phyloP scores from a whole-genome alignment of 2,797 vertebrate genomes.

The Gambusia yucatana region DNA sequence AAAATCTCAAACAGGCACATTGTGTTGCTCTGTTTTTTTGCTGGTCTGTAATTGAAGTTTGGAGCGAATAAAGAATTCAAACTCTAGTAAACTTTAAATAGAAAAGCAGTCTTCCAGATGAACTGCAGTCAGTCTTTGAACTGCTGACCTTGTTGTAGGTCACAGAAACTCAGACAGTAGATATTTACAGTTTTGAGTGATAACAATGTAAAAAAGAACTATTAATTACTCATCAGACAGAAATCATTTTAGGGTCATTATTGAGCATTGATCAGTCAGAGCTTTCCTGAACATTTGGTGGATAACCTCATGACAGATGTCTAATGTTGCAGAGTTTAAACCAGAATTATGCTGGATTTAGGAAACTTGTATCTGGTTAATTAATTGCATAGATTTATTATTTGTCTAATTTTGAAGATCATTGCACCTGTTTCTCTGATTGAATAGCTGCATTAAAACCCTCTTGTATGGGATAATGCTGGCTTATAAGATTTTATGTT shows the following conservation, averaged over 20 bases:
- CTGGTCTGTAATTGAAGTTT: slow-evolving; percentile 1
- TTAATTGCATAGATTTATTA: background rate
- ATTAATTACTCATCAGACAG: background rate
- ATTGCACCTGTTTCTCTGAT: background rate
- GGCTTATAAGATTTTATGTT: background rate
- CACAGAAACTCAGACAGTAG: background rate
- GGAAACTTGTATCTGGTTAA: too few species aligned
- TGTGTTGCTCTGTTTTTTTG: background rate
- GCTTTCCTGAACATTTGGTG: background rate
- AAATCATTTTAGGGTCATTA: background rate
- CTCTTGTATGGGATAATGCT: background rate
- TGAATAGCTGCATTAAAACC: background rate
- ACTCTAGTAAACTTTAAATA: slow-evolving; percentile 25
- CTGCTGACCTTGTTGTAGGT: slow-evolving; percentile 10
- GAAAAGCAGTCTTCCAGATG: background rate
- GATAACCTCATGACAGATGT: background rate
- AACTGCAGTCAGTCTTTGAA: background rate
- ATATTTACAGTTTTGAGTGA: background rate
- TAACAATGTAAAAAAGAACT: background rate
- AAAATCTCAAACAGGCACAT: background rate
- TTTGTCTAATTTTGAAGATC: background rate
- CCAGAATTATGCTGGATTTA: background rate
- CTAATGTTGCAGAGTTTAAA: background rate
- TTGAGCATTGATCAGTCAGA: background rate
- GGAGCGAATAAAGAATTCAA: slow-evolving; percentile 7